These are phyloP conservation scores for Malthinus seriepunctatus DNA, from an alignment of 2,888 invertebrate genomes.

Conservation along the genomic window DNA sequence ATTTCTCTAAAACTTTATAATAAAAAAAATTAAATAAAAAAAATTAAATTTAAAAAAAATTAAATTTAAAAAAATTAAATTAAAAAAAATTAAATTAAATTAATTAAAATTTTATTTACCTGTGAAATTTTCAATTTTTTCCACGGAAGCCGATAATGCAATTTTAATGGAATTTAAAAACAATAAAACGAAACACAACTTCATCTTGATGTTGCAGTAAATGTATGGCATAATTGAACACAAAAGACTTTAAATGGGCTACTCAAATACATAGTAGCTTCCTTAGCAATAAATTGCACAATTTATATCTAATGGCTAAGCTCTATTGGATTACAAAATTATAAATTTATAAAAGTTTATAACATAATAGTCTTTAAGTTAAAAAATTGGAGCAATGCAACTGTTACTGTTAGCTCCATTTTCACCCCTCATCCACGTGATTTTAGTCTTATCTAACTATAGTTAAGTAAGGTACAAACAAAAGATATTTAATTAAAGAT, in stretches of 20 bases:
- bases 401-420: too few species aligned
- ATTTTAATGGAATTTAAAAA: background rate
- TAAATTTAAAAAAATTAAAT: background rate
- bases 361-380: too few species aligned
- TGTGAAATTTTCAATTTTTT: conserved; percentile 13
- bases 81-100: background rate
- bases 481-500: too few species aligned
- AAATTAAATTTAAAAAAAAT: too few species aligned
- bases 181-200: background rate
- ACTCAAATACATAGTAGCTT: conserved; percentile 13
- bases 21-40: too few species aligned
- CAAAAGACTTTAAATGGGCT: conserved; percentile 22
- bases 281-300: conserved; percentile 2
- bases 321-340: too few species aligned
- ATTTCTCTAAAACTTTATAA: too few species aligned
- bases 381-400: too few species aligned
- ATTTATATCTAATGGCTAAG: background rate
- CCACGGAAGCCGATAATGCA: conserved; percentile 1
- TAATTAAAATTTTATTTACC: conserved; percentile 6
- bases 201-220: conserved; percentile 12
- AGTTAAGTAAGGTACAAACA: too few species aligned
- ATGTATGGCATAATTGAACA: conserved; percentile 13
- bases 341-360: too few species aligned
- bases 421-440: too few species aligned
- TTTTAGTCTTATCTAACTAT: too few species aligned